phyloP scores from a whole-genome alignment of 2,797 vertebrate species.

The Fratercula arctica region DNA sequence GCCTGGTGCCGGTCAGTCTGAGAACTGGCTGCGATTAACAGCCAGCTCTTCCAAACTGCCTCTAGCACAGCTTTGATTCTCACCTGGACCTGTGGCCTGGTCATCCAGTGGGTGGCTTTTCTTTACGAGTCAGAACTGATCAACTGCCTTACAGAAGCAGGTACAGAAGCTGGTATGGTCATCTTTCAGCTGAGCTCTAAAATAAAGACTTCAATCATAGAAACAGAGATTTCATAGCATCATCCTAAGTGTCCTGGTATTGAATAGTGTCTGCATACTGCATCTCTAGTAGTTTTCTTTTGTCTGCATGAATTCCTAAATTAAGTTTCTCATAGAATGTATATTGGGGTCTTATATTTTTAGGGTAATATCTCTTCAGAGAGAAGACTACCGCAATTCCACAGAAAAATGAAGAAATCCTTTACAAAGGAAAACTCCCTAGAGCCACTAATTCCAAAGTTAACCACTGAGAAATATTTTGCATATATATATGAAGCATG shows the following conservation, averaged over 20 bases:
- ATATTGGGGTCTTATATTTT: neutral
- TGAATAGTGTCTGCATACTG: neutral
- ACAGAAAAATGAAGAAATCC: neutral
- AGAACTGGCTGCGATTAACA: neutral
- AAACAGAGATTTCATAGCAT: neutral
- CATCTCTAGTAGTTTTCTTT: neutral
- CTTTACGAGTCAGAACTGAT: neutral
- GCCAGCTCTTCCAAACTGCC: neutral
- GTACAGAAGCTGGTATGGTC: neutral
- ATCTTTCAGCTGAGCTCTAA: neutral
- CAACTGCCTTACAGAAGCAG: neutral
- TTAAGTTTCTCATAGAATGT: neutral
- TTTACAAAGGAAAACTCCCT: neutral
- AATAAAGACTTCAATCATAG: neutral
- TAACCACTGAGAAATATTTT: neutral
- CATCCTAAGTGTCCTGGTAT: neutral
- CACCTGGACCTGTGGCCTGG: neutral
- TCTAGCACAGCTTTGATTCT: neutral
- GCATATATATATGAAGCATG: neutral
- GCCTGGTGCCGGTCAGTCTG: neutral
- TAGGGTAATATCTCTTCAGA: neutral
- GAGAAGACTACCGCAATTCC: neutral
- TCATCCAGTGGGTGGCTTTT: neutral
- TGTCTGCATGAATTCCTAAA: neutral
- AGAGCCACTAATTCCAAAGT: neutral